A percentile compares a stretch with the other conserved stretches of the same genome.
Conservation (phyloP, 2,888 invertebrate species). For the Loripinus fragilis region DNA sequence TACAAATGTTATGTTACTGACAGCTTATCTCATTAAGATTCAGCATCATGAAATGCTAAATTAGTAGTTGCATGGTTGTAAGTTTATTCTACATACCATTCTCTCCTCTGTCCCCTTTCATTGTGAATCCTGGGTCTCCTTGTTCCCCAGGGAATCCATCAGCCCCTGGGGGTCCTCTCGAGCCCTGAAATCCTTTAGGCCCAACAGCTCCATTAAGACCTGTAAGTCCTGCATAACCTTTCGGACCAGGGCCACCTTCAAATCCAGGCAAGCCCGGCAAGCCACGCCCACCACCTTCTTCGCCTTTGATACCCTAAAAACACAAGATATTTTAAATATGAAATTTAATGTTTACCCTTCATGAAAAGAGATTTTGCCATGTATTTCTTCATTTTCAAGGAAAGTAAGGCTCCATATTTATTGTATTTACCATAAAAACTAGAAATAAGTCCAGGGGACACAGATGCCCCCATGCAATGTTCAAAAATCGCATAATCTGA, state of each 20-base stretch:
- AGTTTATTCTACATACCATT: slow-evolving; percentile 50
- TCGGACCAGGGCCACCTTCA: slow-evolving; percentile 60
- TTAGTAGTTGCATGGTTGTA: no score
- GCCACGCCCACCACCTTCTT: slow-evolving; percentile 54
- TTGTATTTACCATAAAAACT: background rate
- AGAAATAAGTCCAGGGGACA: no score
- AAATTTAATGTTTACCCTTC: no score
- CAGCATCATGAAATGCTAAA: no score
- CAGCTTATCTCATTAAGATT: no score
- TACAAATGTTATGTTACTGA: no score
- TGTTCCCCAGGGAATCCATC: slow-evolving; percentile 63
- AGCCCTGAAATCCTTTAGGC: slow-evolving; percentile 65
- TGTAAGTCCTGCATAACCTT: slow-evolving; percentile 52
- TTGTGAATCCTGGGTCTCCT: slow-evolving; percentile 62
- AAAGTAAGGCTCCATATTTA: no score
- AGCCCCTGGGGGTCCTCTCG: slow-evolving; percentile 61
- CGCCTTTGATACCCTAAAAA: slow-evolving; percentile 50
- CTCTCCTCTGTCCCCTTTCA: slow-evolving; percentile 55
- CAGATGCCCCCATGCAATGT: background rate
- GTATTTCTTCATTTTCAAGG: no score
- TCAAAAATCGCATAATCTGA: no score
- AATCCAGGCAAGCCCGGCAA: slow-evolving; percentile 43
- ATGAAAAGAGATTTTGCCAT: no score
- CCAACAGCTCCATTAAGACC: slow-evolving; percentile 60
- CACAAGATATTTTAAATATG: no score